phyloP scores from a whole-genome alignment of 2,888 invertebrate genomes.

The Dastarcus helophoroides region DNA sequence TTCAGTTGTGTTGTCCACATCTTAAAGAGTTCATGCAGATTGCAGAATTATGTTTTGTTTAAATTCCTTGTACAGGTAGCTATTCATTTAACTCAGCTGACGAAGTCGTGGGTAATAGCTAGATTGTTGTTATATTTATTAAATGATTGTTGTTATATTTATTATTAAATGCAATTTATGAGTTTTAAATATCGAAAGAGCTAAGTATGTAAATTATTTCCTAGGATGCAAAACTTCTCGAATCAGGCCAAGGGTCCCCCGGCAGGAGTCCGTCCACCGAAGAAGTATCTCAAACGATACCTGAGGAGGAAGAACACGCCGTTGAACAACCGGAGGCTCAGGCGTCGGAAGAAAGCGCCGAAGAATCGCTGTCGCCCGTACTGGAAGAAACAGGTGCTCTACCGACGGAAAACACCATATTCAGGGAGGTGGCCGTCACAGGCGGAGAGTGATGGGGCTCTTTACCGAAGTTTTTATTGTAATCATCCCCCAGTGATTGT shows the following conservation, averaged over 20 bases:
- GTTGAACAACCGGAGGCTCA: conserved; percentile 23
- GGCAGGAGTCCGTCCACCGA: conserved; percentile 23
- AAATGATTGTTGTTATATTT: no score
- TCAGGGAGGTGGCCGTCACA: conserved; percentile 15
- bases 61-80: no score
- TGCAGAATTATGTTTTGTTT: no score
- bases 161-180: no score
- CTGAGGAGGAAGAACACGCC: conserved; percentile 30
- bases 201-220: no score
- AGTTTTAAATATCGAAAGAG: no score
- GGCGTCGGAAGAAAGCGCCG: conserved; percentile 17
- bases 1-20: no score
- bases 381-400: conserved; percentile 22
- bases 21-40: no score
- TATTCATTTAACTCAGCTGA: no score
- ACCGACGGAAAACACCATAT: conserved; percentile 12
- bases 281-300: conserved; percentile 32
- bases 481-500: no score
- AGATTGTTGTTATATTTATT: no score
- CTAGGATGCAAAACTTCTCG: conserved; percentile 27
- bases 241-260: conserved; percentile 17
- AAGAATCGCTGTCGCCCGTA: conserved; percentile 35
- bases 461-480: conserved; percentile 1
- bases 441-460: conserved; percentile 12
- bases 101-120: no score